A percentile compares a stretch with the other conserved stretches of the same genome.
These are phyloP conservation scores for Arenaria interpres DNA, from an alignment of 2,113 vertebrate species.

Conservation along the genomic window DNA sequence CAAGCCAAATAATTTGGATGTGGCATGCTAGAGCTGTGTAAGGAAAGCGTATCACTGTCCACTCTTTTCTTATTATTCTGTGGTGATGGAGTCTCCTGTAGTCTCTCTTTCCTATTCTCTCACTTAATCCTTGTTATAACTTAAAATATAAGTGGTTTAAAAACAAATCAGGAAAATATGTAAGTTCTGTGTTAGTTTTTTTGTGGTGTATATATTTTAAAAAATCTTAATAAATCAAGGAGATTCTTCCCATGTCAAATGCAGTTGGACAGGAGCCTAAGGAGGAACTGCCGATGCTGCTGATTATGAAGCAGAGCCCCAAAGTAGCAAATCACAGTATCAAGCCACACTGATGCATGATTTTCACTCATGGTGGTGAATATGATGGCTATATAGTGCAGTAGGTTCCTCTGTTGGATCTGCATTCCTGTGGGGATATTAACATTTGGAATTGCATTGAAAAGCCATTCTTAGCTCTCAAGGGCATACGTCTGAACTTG, in stretches of 20 bases:
- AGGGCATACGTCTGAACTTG: constrained; percentile 62
- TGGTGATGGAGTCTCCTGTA: background rate
- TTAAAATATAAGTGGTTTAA: background rate
- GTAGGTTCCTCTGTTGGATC: constrained; percentile 37
- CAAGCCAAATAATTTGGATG: background rate
- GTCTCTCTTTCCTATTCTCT: background rate
- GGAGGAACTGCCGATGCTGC: background rate
- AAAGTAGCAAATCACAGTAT: constrained; percentile 45
- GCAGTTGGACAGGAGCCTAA: background rate
- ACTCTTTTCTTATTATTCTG: background rate
- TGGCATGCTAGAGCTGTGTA: background rate
- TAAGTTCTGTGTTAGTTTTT: background rate
- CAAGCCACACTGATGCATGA: constrained; percentile 44
- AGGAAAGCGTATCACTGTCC: background rate
- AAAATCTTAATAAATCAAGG: background rate
- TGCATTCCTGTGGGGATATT: constrained; percentile 53
- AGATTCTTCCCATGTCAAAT: background rate
- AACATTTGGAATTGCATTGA: constrained; percentile 59
- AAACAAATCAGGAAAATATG: background rate
- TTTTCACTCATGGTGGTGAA: constrained; percentile 56
- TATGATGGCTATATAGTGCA: constrained; percentile 26
- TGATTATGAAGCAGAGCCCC: background rate
- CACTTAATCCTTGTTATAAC: background rate
- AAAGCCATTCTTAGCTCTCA: constrained; percentile 62
- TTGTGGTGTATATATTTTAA: background rate